Percentiles rank a stretch among this genome's conserved stretches.
Evolutionary conservation across 2,797 vertebrate species (phyloP).

Genomic region (Kryptolebias ocellatus): DNA sequence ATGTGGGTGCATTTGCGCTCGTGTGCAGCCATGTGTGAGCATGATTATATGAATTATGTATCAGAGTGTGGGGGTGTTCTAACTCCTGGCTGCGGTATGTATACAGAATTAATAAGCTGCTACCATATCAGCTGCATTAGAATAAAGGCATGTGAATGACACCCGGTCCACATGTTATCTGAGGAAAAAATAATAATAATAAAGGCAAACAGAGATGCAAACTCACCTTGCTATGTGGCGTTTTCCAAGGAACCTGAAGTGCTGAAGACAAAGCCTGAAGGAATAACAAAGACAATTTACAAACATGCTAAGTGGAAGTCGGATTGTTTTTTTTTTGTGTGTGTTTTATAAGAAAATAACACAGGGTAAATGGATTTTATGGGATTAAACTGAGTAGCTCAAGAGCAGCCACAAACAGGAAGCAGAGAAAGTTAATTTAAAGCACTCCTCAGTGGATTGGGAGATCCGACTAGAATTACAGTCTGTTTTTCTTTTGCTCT

Average conservation of each 20-base stretch:
- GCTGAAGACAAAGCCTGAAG: conserved; percentile 94
- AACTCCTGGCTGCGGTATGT: conserved; percentile 46
- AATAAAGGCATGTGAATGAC: conserved; percentile 35
- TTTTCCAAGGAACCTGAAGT: conserved; percentile 97
- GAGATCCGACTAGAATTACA: conserved; percentile 38
- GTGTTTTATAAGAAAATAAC: conserved; percentile 20
- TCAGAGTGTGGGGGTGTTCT: conserved; percentile 36
- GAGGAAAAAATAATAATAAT: neutral
- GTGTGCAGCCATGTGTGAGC: conserved; percentile 49
- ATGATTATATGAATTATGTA: conserved; percentile 62
- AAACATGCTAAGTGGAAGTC: neutral
- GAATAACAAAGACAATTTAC: conserved; percentile 26
- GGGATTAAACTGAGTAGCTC: conserved; percentile 34
- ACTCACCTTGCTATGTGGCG: conserved; percentile 95
- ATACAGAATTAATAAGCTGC: conserved; percentile 54
- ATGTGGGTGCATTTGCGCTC: conserved; percentile 24
- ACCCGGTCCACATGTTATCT: conserved; percentile 3
- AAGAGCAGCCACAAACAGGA: conserved; percentile 52
- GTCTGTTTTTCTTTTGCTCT: conserved; percentile 47
- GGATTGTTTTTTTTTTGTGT: conserved; percentile 23
- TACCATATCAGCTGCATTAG: conserved; percentile 26
- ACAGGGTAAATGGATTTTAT: conserved; percentile 20
- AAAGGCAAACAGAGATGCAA: neutral
- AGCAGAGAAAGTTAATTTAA: conserved; percentile 59
- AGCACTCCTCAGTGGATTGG: conserved; percentile 37